Evolutionary conservation across 2,797 vertebrate species (phyloP).

Genomic region (Selene dorsalis): DNA sequence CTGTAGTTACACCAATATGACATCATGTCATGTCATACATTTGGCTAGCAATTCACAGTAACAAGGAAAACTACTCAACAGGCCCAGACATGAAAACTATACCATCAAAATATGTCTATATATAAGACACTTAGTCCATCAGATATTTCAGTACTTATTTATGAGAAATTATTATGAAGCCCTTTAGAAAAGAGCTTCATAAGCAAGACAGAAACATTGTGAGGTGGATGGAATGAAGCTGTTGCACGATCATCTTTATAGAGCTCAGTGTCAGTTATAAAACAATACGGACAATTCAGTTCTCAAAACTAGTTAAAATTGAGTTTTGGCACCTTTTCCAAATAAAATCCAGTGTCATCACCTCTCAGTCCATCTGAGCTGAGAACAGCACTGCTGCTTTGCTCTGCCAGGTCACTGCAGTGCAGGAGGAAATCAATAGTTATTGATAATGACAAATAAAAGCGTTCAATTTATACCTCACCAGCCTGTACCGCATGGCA

Average conservation of each 20-base stretch:
- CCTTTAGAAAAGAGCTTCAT: not conserved
- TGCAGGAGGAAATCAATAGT: constrained; percentile 27
- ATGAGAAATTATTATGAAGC: not conserved
- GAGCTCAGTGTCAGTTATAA: not conserved
- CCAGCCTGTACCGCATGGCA: not conserved
- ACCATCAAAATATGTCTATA: not conserved
- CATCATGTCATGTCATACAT: not conserved
- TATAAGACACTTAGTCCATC: not conserved
- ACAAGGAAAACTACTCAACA: not conserved
- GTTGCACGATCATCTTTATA: not conserved
- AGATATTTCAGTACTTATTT: constrained; percentile 3
- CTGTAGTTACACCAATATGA: not conserved
- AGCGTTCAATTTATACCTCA: not conserved
- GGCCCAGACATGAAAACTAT: not conserved
- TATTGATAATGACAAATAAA: not conserved
- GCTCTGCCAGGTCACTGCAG: constrained; percentile 14
- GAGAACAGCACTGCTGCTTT: constrained; percentile 6
- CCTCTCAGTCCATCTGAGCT: constrained; percentile 1
- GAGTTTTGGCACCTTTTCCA: not conserved
- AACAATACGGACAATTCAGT: not conserved
- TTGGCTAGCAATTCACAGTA: not conserved
- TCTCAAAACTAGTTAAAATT: not conserved
- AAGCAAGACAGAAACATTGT: not conserved
- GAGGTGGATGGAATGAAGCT: not conserved
- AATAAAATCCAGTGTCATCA: not conserved